Conservation (phyloP, 2,113 vertebrate species). For the Larimichthys crocea region DNA sequence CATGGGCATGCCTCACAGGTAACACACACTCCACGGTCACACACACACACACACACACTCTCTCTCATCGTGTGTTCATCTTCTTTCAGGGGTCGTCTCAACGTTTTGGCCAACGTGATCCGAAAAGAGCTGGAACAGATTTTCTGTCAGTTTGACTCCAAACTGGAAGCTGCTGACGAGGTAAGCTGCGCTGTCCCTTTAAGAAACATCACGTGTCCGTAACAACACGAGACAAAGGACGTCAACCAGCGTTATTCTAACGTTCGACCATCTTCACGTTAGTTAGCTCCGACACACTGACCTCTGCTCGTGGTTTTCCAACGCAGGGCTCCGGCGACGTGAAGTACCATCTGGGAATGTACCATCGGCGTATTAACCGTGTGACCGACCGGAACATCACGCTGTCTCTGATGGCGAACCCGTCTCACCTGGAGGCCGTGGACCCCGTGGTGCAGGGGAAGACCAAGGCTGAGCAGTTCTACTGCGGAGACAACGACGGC, state of each 20-base stretch:
- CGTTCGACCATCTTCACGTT: too few relatives aligned
- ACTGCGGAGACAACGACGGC: slow-evolving; percentile 95
- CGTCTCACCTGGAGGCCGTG: slow-evolving; percentile 95
- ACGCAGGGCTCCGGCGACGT: slow-evolving; percentile 95
- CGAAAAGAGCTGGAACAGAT: slow-evolving; percentile 98
- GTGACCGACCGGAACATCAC: slow-evolving; percentile 97
- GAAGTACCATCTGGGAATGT: slow-evolving; percentile 99
- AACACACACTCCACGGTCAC: slow-evolving; percentile 9
- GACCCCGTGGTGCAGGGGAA: slow-evolving; percentile 98
- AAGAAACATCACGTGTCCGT: too few relatives aligned
- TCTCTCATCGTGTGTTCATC: background rate
- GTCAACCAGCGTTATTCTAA: too few relatives aligned
- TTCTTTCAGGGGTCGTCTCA: slow-evolving; percentile 91
- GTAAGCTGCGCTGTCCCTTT: slow-evolving; percentile 66
- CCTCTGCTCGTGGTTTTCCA: too few relatives aligned
- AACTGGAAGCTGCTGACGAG: slow-evolving; percentile 97
- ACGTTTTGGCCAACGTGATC: slow-evolving; percentile 97
- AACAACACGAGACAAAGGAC: too few relatives aligned
- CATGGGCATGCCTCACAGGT: slow-evolving; percentile 99
- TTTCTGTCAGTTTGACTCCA: slow-evolving; percentile 99
- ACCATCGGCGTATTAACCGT: slow-evolving; percentile 95
- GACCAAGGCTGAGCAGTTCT: slow-evolving; percentile 98
- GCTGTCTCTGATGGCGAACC: slow-evolving; percentile 95
- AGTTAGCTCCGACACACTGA: background rate
- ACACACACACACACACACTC: background rate